Evolutionary conservation across 1,140 invertebrate species (phyloP).

Genomic region (Leguminivora glycinivorella): DNA sequence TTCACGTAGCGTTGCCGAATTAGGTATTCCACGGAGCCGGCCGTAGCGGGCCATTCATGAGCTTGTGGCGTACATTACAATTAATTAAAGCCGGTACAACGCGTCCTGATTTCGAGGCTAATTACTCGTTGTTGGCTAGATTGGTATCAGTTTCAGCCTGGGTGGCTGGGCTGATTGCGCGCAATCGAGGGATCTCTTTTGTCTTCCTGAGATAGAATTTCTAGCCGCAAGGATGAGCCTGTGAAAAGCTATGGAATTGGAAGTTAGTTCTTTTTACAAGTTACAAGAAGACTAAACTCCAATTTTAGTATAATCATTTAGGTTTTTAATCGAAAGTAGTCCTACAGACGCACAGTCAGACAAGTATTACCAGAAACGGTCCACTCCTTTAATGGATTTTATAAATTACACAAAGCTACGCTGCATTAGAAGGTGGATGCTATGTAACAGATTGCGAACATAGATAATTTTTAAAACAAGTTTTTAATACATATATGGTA

Average conservation of each 20-base stretch:
- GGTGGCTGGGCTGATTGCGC: constrained; percentile 5
- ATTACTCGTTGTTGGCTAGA: constrained; percentile 26
- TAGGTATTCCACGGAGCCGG: constrained; percentile 38
- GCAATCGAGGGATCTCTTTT: constrained; percentile 16
- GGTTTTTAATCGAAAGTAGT: too few relatives aligned
- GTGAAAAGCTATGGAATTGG: not conserved
- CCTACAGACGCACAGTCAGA: too few relatives aligned
- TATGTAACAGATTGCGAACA: not conserved
- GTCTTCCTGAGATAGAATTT: not conserved
- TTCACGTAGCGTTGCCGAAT: constrained; percentile 30
- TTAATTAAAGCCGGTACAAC: constrained; percentile 46
- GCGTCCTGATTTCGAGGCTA: constrained; percentile 49
- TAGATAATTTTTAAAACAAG: not conserved
- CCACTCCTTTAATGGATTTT: too few relatives aligned
- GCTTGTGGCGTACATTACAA: constrained; percentile 51
- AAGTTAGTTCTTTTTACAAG: not conserved
- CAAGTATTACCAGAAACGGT: too few relatives aligned
- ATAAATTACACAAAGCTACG: not conserved
- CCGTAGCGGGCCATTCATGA: constrained; percentile 50
- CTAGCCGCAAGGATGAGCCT: not conserved
- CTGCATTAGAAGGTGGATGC: not conserved
- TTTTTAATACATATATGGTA: not conserved
- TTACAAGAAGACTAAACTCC: too few relatives aligned
- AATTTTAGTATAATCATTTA: not conserved
- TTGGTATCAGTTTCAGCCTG: constrained; percentile 24